A percentile compares a stretch with the other conserved stretches of the same genome.
Conservation (phyloP, 2,888 invertebrate genomes). For the Sepiola atlantica region DNA sequence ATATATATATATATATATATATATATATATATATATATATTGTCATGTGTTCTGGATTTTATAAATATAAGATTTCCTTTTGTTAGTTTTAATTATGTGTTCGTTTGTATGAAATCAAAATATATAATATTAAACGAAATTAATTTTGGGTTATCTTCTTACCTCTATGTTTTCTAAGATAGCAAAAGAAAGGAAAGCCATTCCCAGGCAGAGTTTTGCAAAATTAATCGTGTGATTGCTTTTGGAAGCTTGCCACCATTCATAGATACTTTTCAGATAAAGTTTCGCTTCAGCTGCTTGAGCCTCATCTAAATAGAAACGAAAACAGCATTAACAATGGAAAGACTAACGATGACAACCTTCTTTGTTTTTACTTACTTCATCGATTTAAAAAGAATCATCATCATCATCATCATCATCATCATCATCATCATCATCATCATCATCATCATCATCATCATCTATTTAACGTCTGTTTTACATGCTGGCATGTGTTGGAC, state of each 20-base stretch:
- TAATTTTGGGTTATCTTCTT: background rate
- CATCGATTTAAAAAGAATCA: background rate
- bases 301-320: background rate
- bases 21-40: too few species aligned
- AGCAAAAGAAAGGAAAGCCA: background rate
- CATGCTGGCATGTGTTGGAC: background rate
- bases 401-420: background rate
- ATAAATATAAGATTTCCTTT: background rate
- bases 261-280: background rate
- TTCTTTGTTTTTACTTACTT: too few species aligned
- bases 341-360: too few species aligned
- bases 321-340: background rate
- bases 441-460: background rate
- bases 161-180: background rate
- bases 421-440: slow-evolving; percentile 6
- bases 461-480: background rate
- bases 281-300: slow-evolving; percentile 23
- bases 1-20: too few species aligned
- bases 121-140: too few species aligned
- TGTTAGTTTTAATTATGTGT: too few species aligned
- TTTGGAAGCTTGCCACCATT: background rate
- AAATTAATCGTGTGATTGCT: background rate
- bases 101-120: too few species aligned
- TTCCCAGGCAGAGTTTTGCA: background rate
- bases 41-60: too few species aligned